Conservation (phyloP, 23 tunicate genomes). For the Botrylloides violaceus region DNA sequence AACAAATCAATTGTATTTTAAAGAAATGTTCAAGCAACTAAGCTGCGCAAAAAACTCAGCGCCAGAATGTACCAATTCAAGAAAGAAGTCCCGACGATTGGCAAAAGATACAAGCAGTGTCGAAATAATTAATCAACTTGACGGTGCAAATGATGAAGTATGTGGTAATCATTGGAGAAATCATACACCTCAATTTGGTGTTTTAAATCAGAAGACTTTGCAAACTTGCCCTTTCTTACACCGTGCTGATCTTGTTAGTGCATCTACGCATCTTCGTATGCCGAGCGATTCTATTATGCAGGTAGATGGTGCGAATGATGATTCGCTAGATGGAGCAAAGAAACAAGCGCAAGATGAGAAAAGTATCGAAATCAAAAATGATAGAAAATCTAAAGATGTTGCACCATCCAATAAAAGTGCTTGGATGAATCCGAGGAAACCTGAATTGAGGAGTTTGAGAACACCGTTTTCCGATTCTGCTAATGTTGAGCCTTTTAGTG, state of each 20-base stretch:
- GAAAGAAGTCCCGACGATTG: neutral
- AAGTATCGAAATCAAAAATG: too few relatives aligned
- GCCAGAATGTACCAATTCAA: neutral
- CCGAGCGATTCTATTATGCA: constrained; percentile 3
- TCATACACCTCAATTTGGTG: neutral
- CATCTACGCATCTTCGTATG: neutral
- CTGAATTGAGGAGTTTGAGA: too few relatives aligned
- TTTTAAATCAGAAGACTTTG: neutral
- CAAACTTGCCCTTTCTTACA: too few relatives aligned
- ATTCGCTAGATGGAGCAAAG: neutral
- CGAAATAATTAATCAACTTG: neutral
- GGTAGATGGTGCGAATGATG: constrained; percentile 30
- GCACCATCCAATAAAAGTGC: neutral
- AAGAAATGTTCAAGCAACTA: constrained; percentile 36
- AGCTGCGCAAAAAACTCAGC: neutral
- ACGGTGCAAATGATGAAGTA: neutral
- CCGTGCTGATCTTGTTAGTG: neutral
- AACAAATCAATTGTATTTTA: constrained; percentile 28
- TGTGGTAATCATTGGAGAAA: neutral
- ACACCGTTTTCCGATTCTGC: neutral
- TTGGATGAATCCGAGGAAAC: neutral
- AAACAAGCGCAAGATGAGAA: neutral
- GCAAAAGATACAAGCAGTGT: neutral
- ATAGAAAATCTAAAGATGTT: neutral
- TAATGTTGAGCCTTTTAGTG: neutral